Evolutionary conservation across 2,888 invertebrate genomes (phyloP).

Genomic region (Ephialtes manifestator): DNA sequence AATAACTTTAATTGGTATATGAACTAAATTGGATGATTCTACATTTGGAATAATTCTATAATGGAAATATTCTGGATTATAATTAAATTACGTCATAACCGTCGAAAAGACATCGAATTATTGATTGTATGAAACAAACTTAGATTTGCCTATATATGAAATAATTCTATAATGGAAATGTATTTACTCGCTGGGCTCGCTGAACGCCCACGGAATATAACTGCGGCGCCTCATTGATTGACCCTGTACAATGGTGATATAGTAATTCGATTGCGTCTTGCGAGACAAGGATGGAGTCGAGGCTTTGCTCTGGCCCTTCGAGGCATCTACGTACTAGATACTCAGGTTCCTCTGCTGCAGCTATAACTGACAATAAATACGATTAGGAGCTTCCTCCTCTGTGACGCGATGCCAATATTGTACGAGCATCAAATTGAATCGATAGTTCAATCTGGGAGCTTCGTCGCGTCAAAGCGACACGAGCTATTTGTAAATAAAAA

Average conservation of each 20-base stretch:
- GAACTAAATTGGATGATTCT: too few relatives aligned
- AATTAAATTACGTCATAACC: background rate
- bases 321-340: background rate
- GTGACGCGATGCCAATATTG: background rate
- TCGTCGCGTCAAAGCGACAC: slow-evolving; percentile 7
- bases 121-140: background rate
- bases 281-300: slow-evolving; percentile 9
- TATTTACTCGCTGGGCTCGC: background rate
- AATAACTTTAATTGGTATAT: too few relatives aligned
- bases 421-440: slow-evolving; percentile 36
- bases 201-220: slow-evolving; percentile 10
- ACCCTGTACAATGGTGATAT: slow-evolving; percentile 1
- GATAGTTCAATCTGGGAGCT: slow-evolving; percentile 41
- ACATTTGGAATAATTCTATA: too few relatives aligned
- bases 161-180: background rate
- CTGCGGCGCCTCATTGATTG: slow-evolving; percentile 13
- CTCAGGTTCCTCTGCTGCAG: background rate
- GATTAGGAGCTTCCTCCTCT: slow-evolving; percentile 30
- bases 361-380: slow-evolving; percentile 44
- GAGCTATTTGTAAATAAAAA: background rate
- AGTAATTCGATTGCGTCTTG: slow-evolving; percentile 33
- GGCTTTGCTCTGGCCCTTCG: slow-evolving; percentile 12
- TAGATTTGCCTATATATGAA: background rate
- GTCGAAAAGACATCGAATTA: background rate
- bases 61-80: background rate